phyloP scores from a whole-genome alignment of 1,140 invertebrate genomes.

The Saxidomus purpurata region DNA sequence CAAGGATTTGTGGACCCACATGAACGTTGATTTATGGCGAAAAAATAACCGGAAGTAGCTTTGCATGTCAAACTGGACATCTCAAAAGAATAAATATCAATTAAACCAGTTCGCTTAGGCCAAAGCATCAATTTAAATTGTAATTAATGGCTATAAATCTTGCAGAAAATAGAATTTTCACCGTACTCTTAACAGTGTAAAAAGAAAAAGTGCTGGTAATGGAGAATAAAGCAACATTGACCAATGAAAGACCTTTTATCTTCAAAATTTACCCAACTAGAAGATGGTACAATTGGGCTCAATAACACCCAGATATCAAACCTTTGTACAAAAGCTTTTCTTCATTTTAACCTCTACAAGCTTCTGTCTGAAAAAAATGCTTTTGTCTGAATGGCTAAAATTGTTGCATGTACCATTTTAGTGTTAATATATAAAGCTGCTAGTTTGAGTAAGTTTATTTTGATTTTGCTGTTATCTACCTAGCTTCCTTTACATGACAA shows the following conservation, averaged over 20 bases:
- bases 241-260: not conserved
- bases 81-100: constrained; percentile 60
- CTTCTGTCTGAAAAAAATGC: too few relatives aligned
- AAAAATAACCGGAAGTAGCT: constrained; percentile 60
- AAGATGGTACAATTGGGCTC: not conserved
- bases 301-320: too few relatives aligned
- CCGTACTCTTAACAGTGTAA: not conserved
- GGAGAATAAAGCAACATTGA: not conserved
- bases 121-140: constrained; percentile 29
- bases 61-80: constrained; percentile 50
- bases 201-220: constrained; percentile 4
- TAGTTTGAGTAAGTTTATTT: too few relatives aligned
- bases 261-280: not conserved
- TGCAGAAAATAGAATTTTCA: constrained; percentile 56
- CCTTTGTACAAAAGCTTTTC: too few relatives aligned
- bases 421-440: too few relatives aligned
- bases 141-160: constrained; percentile 65
- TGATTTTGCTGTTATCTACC: too few relatives aligned
- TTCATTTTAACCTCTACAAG: too few relatives aligned
- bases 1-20: constrained; percentile 56
- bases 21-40: constrained; percentile 53
- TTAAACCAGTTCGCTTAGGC: constrained; percentile 10
- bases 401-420: too few relatives aligned
- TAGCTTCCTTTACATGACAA: too few relatives aligned
- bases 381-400: too few relatives aligned